These are phyloP conservation scores for Gallinago undulata DNA, from an alignment of 2,113 vertebrate genomes.

Conservation along the genomic window DNA sequence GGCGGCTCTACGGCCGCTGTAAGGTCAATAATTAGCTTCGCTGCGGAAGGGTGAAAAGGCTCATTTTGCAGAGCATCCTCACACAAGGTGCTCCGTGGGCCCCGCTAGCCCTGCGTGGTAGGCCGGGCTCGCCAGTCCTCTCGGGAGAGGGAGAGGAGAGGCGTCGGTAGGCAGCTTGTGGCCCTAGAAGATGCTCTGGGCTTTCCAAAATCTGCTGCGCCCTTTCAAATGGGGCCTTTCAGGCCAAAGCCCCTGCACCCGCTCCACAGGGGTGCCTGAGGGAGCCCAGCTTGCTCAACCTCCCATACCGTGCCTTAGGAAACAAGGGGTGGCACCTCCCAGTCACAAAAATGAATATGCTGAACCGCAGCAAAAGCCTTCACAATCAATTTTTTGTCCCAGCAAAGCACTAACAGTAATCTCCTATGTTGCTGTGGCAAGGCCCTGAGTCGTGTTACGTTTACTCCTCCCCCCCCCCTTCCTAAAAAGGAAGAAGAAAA, in stretches of 20 bases:
- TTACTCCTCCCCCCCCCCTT: not conserved
- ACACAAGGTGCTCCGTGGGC: rapidly evolving
- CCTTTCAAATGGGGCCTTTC: not conserved
- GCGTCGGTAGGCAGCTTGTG: not conserved
- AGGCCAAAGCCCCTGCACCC: not conserved
- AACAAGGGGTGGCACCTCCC: not conserved
- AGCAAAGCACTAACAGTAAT: not conserved
- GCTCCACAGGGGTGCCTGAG: rapidly evolving
- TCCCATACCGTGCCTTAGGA: rapidly evolving
- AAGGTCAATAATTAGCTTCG: not conserved
- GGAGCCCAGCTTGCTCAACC: not conserved
- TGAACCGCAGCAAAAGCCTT: not conserved
- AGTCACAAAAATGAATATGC: not conserved
- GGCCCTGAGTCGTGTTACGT: not conserved
- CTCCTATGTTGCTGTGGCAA: not conserved
- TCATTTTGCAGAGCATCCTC: not conserved
- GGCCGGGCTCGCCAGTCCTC: not conserved
- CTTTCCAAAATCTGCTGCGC: not conserved
- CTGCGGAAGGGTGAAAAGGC: not conserved
- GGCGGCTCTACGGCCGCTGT: not conserved
- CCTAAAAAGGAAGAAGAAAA: not conserved
- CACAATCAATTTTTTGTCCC: not conserved
- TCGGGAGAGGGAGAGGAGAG: not conserved
- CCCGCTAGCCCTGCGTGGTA: rapidly evolving
- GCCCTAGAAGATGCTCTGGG: not conserved